Conservation (phyloP, 2,797 vertebrate species). For the Pagetopsis macropterus region DNA sequence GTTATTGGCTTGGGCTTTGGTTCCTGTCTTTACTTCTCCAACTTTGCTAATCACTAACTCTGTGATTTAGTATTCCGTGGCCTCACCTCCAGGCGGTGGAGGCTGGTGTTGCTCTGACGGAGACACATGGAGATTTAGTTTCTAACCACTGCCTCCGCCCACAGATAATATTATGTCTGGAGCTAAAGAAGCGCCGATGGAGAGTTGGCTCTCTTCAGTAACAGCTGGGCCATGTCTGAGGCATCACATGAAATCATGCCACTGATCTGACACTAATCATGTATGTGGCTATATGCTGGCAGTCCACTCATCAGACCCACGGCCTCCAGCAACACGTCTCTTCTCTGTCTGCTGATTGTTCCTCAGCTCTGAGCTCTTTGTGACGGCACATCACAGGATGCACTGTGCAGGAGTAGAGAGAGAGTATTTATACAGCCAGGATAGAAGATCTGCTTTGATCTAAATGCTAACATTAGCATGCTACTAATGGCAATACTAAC, state of each 20-base stretch:
- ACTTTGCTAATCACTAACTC: constrained; percentile 41
- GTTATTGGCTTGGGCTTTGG: constrained; percentile 64
- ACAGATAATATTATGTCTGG: constrained; percentile 43
- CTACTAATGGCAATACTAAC: too few relatives aligned
- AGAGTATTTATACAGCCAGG: constrained; percentile 5
- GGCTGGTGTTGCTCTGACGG: constrained; percentile 1
- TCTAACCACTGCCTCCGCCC: constrained; percentile 6
- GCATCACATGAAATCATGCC: constrained; percentile 58
- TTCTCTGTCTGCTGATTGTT: constrained; percentile 37
- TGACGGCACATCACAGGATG: constrained; percentile 21
- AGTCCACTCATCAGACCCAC: constrained; percentile 46
- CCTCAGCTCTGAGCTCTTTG: constrained; percentile 19
- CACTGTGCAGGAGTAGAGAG: not conserved
- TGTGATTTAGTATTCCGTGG: constrained; percentile 36
- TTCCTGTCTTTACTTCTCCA: constrained; percentile 21
- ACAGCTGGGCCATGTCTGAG: constrained; percentile 64
- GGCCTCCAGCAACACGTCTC: constrained; percentile 42
- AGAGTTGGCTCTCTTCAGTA: constrained; percentile 43
- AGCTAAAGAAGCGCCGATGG: constrained; percentile 28
- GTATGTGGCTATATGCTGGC: constrained; percentile 56
- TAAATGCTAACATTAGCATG: not conserved
- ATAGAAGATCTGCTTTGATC: too few relatives aligned
- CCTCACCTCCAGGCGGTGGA: constrained; percentile 13
- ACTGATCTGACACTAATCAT: constrained; percentile 65
- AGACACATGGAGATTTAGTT: constrained; percentile 26